These are phyloP conservation scores for Euglossa dilemma DNA, from an alignment of 1,140 invertebrate species.

Conservation along the genomic window DNA sequence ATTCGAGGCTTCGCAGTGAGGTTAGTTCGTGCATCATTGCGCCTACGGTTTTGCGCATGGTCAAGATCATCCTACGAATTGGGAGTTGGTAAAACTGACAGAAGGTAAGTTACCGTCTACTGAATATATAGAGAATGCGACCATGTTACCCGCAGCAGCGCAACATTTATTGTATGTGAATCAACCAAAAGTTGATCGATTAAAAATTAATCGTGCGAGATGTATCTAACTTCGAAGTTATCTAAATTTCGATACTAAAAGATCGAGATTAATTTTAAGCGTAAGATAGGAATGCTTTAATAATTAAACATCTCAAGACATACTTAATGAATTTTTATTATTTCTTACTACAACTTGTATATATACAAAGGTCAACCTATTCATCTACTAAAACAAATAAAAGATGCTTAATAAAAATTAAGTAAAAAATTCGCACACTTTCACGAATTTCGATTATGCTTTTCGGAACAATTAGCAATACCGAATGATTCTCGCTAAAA, in stretches of 20 bases:
- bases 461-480: not conserved
- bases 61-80: not conserved
- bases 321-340: conserved; percentile 54
- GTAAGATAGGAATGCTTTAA: not conserved
- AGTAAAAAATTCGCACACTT: conserved; percentile 34
- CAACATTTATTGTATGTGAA: not conserved
- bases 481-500: not conserved
- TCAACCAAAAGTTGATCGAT: not conserved
- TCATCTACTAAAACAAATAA: conserved; percentile 5
- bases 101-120: not conserved
- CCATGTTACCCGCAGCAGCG: not conserved
- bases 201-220: not conserved
- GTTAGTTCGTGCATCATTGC: no score
- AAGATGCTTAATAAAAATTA: conserved; percentile 30
- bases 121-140: no score
- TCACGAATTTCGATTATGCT: not conserved
- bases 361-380: conserved; percentile 55
- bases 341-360: conserved; percentile 44
- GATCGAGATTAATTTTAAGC: not conserved
- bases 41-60: not conserved
- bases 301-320: not conserved
- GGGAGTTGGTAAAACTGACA: not conserved
- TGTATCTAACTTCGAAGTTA: no score
- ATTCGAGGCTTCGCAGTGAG: no score
- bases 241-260: not conserved